These are phyloP conservation scores for Oxycera nigricornis DNA, from an alignment of 2,888 invertebrate genomes.

Conservation along the genomic window DNA sequence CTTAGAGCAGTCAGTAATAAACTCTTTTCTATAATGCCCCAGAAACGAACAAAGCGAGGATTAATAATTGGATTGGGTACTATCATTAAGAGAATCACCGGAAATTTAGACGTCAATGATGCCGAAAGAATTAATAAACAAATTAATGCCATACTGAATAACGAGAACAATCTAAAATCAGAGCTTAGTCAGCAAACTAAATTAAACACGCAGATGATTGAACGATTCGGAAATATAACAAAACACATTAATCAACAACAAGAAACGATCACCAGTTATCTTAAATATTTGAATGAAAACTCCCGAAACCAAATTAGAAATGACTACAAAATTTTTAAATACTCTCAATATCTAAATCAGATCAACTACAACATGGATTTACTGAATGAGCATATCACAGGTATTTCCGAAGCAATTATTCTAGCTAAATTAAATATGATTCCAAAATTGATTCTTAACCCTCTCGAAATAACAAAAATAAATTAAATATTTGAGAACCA, in stretches of 20 bases:
- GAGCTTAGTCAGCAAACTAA: conserved; percentile 8
- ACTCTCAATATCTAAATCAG: conserved; percentile 1
- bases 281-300: neutral
- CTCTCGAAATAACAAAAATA: conserved; percentile 3
- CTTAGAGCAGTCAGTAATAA: conserved; percentile 13
- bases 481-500: neutral
- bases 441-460: neutral
- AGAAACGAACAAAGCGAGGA: conserved; percentile 30
- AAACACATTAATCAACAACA: conserved; percentile 34
- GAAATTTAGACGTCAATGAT: conserved; percentile 35
- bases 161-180: conserved; percentile 11
- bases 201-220: conserved; percentile 35
- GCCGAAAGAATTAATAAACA: conserved; percentile 26
- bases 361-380: conserved; percentile 21
- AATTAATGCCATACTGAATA: conserved; percentile 17
- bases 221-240: conserved; percentile 39
- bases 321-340: conserved; percentile 28
- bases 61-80: conserved; percentile 32
- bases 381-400: neutral
- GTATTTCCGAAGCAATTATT: conserved; percentile 9
- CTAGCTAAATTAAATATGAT: conserved; percentile 20
- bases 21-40: conserved; percentile 21
- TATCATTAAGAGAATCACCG: conserved; percentile 37
- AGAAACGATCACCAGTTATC: neutral
- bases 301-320: neutral